phyloP scores from a whole-genome alignment of 2,113 vertebrate genomes.

The Steatornis caripensis region DNA sequence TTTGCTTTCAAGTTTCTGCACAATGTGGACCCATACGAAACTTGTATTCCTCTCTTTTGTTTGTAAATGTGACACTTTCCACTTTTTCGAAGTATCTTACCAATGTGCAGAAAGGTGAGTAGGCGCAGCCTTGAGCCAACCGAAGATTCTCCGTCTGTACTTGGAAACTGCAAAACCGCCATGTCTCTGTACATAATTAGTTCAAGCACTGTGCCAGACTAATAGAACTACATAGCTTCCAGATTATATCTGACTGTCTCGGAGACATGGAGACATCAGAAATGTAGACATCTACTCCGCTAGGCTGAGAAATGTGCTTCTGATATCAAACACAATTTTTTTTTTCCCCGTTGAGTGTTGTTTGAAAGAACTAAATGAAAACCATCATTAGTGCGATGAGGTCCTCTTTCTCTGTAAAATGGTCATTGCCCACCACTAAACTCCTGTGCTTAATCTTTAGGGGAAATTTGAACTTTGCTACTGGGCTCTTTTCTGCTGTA shows the following conservation, averaged over 20 bases:
- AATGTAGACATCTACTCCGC: neutral
- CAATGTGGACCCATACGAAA: neutral
- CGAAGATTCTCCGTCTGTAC: neutral
- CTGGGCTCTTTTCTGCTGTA: neutral
- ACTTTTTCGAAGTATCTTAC: neutral
- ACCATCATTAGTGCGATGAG: neutral
- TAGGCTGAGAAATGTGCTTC: neutral
- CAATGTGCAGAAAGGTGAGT: neutral
- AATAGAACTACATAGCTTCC: neutral
- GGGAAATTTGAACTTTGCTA: neutral
- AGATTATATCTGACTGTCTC: neutral
- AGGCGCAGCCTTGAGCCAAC: neutral
- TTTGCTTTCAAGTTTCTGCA: slow-evolving; percentile 4
- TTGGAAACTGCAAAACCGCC: neutral
- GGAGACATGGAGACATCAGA: neutral
- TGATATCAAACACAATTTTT: neutral
- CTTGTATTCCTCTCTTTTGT: neutral
- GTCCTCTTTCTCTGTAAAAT: neutral
- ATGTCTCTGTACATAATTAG: neutral
- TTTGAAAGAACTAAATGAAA: neutral
- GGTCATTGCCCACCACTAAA: neutral
- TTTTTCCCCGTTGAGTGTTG: neutral
- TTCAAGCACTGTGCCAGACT: neutral
- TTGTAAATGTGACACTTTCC: neutral
- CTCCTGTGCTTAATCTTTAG: neutral